phyloP scores from a whole-genome alignment of 2,888 invertebrate species.

The Drosophila borborema region DNA sequence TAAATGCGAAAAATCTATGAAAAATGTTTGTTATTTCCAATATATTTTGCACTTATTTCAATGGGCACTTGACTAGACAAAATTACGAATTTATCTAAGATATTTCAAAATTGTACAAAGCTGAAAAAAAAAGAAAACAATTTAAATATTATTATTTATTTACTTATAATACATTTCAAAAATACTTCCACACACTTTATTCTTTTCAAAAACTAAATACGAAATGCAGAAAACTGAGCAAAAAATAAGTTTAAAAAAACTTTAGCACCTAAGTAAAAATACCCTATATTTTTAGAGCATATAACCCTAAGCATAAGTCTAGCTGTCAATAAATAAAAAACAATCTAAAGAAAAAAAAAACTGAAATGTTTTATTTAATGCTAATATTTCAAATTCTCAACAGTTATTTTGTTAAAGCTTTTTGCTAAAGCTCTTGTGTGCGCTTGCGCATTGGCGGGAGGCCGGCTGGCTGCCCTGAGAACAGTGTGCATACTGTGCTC shows the following conservation, averaged over 20 bases:
- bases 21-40: slow-evolving; percentile 52
- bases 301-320: slow-evolving; percentile 64
- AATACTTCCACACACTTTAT: slow-evolving; percentile 48
- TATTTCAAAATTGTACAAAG: slow-evolving; percentile 53
- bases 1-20: slow-evolving; percentile 22
- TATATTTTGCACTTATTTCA: slow-evolving; percentile 71
- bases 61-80: slow-evolving; percentile 60
- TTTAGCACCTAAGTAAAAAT: slow-evolving; percentile 61
- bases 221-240: slow-evolving; percentile 9
- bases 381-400: slow-evolving; percentile 15
- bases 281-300: slow-evolving; percentile 72
- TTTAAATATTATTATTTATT: slow-evolving; percentile 8
- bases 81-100: slow-evolving; percentile 57
- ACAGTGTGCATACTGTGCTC: slow-evolving; percentile 17
- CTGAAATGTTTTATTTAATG: not conserved
- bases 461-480: slow-evolving; percentile 11
- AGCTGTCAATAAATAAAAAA: slow-evolving; percentile 68
- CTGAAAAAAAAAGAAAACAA: slow-evolving; percentile 14
- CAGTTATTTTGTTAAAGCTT: slow-evolving; percentile 30
- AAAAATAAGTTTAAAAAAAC: slow-evolving; percentile 25
- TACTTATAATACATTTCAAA: slow-evolving; percentile 29
- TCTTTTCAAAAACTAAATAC: slow-evolving; percentile 29
- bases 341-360: slow-evolving; percentile 25
- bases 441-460: slow-evolving; percentile 37
- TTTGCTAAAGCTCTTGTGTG: slow-evolving; percentile 29